Conservation (phyloP, 2,888 invertebrate species). For the Noctua janthina region DNA sequence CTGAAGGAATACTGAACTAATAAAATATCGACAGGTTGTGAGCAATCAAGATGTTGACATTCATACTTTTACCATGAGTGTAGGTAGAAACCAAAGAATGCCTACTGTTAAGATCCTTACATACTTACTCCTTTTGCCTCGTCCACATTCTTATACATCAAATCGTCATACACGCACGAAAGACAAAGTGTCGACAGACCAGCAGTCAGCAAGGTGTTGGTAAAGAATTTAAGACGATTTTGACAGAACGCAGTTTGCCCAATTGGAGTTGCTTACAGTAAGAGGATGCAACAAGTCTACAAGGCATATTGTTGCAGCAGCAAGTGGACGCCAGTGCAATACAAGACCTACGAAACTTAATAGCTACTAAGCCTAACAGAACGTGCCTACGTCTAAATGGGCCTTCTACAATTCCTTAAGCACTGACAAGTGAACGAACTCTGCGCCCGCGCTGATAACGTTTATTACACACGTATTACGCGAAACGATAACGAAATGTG, state of each 20-base stretch:
- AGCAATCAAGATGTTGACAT: neutral
- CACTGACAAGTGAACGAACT: conserved; percentile 68
- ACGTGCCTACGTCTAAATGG: conserved; percentile 14
- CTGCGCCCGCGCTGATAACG: conserved; percentile 68
- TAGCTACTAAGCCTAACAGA: neutral
- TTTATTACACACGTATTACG: conserved; percentile 66
- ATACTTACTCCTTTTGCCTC: too few species aligned
- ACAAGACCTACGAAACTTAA: neutral
- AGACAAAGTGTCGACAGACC: neutral
- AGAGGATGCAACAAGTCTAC: neutral
- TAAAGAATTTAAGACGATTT: neutral
- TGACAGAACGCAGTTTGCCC: neutral
- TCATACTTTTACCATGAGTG: neutral
- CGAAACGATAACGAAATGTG: conserved; percentile 64
- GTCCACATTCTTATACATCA: too few species aligned
- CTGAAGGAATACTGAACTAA: neutral
- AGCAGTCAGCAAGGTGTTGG: neutral
- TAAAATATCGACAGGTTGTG: neutral
- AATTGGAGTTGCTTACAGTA: neutral
- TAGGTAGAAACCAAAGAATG: too few species aligned
- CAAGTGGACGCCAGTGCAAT: neutral
- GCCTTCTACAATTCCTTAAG: conserved; percentile 30
- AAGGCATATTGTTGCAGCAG: neutral
- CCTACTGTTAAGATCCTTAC: too few species aligned
- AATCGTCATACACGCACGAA: too few species aligned